Evolutionary conservation across 2,113 vertebrate genomes (phyloP).

Genomic region (Brachypteracias leptosomus): DNA sequence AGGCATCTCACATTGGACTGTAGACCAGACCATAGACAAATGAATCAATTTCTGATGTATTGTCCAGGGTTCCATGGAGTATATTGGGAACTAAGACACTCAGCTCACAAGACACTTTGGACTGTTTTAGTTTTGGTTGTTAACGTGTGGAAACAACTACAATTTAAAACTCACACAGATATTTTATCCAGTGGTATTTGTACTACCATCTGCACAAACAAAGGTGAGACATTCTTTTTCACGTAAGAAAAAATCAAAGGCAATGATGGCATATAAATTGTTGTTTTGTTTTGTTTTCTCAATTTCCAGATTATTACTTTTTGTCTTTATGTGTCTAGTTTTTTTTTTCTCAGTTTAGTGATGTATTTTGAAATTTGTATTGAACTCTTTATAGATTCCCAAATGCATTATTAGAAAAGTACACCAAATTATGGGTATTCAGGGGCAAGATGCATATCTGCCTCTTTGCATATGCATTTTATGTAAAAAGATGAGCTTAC

Average conservation of each 20-base stretch:
- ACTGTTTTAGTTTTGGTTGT: background rate
- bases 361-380: conserved; percentile 9
- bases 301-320: conserved; percentile 1
- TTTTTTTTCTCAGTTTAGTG: background rate
- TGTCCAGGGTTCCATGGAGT: background rate
- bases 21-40: background rate
- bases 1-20: background rate
- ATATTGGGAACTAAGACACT: background rate
- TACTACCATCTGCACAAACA: background rate
- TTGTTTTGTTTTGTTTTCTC: accelerated
- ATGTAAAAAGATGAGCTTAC: conserved; percentile 42
- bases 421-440: conserved; percentile 32
- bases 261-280: background rate
- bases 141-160: background rate
- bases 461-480: conserved; percentile 54
- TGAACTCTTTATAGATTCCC: background rate
- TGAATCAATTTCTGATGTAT: accelerated
- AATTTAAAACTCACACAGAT: background rate
- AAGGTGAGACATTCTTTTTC: background rate
- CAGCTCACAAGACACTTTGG: background rate
- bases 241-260: background rate
- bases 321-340: background rate
- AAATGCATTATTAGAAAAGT: conserved; percentile 18
- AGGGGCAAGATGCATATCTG: background rate
- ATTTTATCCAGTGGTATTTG: background rate